Percentiles rank a stretch among this genome's conserved stretches.
Conservation (phyloP, 23 tunicate species). For the Oikopleura albicans region DNA sequence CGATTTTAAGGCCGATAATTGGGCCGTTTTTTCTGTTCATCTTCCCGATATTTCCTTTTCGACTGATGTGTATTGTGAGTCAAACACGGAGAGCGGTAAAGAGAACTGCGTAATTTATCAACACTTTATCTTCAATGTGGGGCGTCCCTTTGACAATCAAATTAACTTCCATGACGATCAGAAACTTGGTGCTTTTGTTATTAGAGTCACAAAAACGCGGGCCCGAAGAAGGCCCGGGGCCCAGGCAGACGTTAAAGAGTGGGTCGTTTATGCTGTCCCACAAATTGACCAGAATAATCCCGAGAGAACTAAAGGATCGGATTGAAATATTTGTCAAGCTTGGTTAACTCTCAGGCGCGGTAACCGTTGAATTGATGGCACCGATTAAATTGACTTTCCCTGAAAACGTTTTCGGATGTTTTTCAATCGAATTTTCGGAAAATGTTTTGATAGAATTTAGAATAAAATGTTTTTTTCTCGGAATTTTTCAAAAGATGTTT, state of each 20-base stretch:
- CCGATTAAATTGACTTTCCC: too few relatives aligned
- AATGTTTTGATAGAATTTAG: too few relatives aligned
- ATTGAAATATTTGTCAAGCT: too few relatives aligned
- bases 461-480: too few relatives aligned
- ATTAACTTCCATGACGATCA: background rate
- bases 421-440: too few relatives aligned
- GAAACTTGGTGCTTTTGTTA: background rate
- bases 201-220: background rate
- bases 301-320: background rate
- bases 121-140: background rate
- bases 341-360: too few relatives aligned
- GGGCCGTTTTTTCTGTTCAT: constrained; percentile 63
- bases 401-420: too few relatives aligned
- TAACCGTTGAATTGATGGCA: too few relatives aligned
- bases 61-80: constrained; percentile 42
- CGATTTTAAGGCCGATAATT: constrained; percentile 37
- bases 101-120: too few relatives aligned
- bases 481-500: too few relatives aligned
- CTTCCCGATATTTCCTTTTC: constrained; percentile 64
- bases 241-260: background rate
- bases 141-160: background rate
- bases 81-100: background rate
- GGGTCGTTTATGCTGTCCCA: background rate
- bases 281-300: background rate
- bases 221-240: background rate